phyloP scores from a whole-genome alignment of 2,888 invertebrate species.

The Cheiracanthium punctorium region DNA sequence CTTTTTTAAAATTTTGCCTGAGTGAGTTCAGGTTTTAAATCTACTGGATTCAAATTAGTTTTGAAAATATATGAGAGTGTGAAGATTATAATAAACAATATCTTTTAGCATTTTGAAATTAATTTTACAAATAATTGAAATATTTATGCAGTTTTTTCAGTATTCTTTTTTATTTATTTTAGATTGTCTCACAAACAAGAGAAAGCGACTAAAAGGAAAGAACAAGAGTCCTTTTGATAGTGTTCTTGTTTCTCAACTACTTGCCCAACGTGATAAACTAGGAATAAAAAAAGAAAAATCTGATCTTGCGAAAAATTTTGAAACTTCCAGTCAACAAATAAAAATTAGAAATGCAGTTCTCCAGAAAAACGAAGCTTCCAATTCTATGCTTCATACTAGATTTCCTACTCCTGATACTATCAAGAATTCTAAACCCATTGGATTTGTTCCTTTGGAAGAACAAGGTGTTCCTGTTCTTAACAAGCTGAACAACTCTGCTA shows the following conservation, averaged over 20 bases:
- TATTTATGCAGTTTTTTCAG: not conserved
- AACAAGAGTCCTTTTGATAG: conserved; percentile 73
- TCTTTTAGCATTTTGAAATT: too few species aligned
- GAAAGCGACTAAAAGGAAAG: conserved; percentile 70
- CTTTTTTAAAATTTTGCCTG: too few species aligned
- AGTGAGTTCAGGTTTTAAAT: too few species aligned
- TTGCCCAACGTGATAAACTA: conserved; percentile 74
- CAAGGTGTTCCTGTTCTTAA: conserved; percentile 52
- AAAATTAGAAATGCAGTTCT: conserved; percentile 30
- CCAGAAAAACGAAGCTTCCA: conserved; percentile 23
- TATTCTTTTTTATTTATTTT: conserved; percentile 30
- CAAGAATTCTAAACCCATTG: conserved; percentile 47
- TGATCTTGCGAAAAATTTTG: conserved; percentile 34
- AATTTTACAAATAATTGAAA: not conserved
- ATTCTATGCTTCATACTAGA: not conserved
- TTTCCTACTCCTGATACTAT: conserved; percentile 24
- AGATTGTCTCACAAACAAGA: conserved; percentile 63
- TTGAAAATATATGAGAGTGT: too few species aligned
- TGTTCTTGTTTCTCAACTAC: conserved; percentile 74
- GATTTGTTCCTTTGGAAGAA: conserved; percentile 58
- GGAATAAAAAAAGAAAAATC: conserved; percentile 58
- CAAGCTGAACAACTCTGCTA: conserved; percentile 44
- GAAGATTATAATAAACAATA: too few species aligned
- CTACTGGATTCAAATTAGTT: too few species aligned
- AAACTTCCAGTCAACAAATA: conserved; percentile 21